Evolutionary conservation across 2,888 invertebrate genomes (phyloP).

Genomic region (Brenthis daphne): DNA sequence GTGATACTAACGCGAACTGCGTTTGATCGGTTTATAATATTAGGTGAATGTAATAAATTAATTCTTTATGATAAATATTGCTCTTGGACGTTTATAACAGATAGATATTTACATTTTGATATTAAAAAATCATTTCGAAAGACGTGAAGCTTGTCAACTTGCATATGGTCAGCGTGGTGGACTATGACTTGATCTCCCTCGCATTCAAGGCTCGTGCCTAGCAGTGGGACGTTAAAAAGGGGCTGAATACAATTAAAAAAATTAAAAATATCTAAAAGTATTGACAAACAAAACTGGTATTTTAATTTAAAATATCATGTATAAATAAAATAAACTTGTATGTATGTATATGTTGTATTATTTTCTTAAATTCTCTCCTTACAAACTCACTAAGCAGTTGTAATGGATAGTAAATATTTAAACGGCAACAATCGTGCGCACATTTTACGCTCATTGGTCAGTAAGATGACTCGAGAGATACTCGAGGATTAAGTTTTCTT

Average conservation of each 20-base stretch:
- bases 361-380: background rate
- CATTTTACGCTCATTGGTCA: slow-evolving; percentile 26
- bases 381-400: slow-evolving; percentile 7
- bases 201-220: no score
- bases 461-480: slow-evolving; percentile 22
- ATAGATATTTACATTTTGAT: no score
- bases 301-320: background rate
- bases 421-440: slow-evolving; percentile 12
- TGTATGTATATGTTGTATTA: background rate
- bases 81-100: no score
- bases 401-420: slow-evolving; percentile 23
- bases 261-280: no score
- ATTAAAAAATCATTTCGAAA: no score
- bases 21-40: slow-evolving; percentile 1
- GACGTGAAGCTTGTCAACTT: no score
- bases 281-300: no score
- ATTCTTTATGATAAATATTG: background rate
- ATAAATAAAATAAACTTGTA: background rate
- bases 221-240: no score
- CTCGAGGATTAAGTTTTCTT: slow-evolving; percentile 20
- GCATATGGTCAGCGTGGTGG: no score
- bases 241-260: no score
- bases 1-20: slow-evolving; percentile 5
- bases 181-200: no score
- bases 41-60: background rate